Base-by-base conservation (phyloP, 2,797 vertebrate genomes). In the Silurus lanzhouensis region DNA sequence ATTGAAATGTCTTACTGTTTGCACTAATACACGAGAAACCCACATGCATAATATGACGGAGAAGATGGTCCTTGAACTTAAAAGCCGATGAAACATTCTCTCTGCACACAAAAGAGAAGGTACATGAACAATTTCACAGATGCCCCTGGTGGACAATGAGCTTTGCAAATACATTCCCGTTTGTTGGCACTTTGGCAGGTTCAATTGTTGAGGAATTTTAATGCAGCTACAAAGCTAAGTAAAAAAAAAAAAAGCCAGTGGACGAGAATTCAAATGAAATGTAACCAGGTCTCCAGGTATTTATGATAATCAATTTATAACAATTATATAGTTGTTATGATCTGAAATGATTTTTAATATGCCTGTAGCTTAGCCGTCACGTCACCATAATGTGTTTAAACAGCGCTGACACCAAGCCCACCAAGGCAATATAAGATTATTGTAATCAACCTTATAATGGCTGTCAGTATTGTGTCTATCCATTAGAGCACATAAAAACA, bases 1-100 rank as follows among this genome's bases (percentile, higher is more conserved):
- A 85, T 79, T 87, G 85, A 85, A 85, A 86, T 83, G 82, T 38
- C n/a, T 64, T 64, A 63, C 61, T 77, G 68, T 87, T 86, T 85
- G 85, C 70, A 58, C 75, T 81, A 27, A 82, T 77, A 84, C 64
- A n/a, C n/a, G 72, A 78, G 75, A n/a, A 80, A 81, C 19, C 31
- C 7, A 25, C 61, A 68, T 77, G 80, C 66, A 67, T 85, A 86
- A 78, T 52, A 68, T 78, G 74, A 84, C 83, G 55, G 82, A 38
- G 48, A 87, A 85, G 78, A 80, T 84, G 86, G 84, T 75, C 13
- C 58, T 84, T 80, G 22, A 31, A 25, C 58, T 61, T 78, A 64
- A 68, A 82, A 82, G 60, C 77, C 58, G 77, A 83, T 68, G 31
- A 74, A 63, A 82, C 81, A 67, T 85, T 87, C 52, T 20, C 17